phyloP scores from a whole-genome alignment of 1,140 invertebrate genomes.

The Nephila pilipes region DNA sequence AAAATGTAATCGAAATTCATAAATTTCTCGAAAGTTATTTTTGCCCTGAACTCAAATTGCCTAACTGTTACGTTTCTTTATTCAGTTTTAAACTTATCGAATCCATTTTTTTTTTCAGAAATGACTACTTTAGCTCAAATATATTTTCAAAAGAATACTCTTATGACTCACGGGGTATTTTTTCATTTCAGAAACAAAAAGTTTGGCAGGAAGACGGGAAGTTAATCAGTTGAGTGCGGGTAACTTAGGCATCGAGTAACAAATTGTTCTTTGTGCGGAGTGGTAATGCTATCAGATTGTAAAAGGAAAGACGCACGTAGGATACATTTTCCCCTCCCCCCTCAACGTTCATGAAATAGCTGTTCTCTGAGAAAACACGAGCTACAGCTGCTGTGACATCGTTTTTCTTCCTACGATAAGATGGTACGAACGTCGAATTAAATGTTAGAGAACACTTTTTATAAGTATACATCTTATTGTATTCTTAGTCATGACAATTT shows the following conservation, averaged over 20 bases:
- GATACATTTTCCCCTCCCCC: neutral
- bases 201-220: neutral
- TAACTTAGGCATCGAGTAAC: conserved; percentile 46
- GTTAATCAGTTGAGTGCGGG: neutral
- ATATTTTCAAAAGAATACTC: neutral
- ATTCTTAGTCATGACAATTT: no score
- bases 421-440: neutral
- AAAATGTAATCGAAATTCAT: no score
- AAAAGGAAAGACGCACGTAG: neutral
- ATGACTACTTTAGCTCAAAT: no score
- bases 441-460: neutral
- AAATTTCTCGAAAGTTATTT: no score
- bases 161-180: neutral
- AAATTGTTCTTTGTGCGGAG: conserved; percentile 40
- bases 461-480: no score
- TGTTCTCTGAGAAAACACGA: neutral
- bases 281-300: conserved; percentile 9
- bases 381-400: conserved; percentile 6
- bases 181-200: neutral
- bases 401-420: conserved; percentile 12
- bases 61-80: no score
- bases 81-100: no score
- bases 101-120: no score
- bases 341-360: neutral
- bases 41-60: no score